Conservation (phyloP, 2,888 invertebrate species). For the Laothoe populi region DNA sequence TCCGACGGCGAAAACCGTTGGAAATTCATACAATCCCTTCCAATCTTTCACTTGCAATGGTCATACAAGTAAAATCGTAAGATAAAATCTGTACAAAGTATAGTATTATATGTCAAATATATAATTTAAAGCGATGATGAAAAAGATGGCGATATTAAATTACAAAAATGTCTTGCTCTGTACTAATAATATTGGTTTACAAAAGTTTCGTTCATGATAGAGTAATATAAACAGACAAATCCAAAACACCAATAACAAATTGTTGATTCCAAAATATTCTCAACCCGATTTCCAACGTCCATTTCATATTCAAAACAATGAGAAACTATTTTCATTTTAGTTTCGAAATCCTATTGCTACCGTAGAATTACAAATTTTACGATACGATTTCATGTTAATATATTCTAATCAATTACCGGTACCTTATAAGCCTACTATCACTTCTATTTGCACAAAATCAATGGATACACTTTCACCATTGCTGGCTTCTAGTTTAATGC, state of each 20-base stretch:
- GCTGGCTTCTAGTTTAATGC: constrained; percentile 6
- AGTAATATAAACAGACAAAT: no score
- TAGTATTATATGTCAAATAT: no score
- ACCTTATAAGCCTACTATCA: constrained; percentile 20
- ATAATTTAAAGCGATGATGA: not conserved
- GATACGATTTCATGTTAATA: not conserved
- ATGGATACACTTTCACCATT: constrained; percentile 22
- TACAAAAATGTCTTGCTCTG: no score
- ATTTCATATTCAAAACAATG: not conserved
- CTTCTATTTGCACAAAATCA: constrained; percentile 20
- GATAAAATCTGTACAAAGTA: no score
- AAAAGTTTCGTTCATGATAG: no score
- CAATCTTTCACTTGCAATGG: not conserved
- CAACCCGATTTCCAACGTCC: not conserved
- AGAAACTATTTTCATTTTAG: not conserved
- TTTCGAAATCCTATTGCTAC: not conserved
- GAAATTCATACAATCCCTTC: constrained; percentile 12
- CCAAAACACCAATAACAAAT: no score
- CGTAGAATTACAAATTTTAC: not conserved
- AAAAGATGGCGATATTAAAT: no score
- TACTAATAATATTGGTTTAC: no score
- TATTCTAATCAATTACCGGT: constrained; percentile 9
- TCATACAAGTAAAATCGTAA: not conserved
- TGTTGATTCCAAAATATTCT: constrained; percentile 9
- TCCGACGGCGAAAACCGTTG: constrained; percentile 59